phyloP scores from a whole-genome alignment of 2,797 vertebrate genomes.

The Nannoperca australis region DNA sequence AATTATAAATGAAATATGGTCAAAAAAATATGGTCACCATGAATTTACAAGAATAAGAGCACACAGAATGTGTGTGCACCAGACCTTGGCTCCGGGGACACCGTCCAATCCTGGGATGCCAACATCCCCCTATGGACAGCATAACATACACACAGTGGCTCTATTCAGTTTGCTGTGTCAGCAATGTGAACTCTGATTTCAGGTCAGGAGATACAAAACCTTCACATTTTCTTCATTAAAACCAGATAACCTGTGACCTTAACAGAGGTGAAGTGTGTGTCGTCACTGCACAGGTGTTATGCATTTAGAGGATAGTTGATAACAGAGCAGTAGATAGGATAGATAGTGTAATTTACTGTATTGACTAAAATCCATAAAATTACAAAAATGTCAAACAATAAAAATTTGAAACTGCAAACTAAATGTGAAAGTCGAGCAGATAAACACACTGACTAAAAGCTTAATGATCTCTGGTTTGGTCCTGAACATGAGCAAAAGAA shows the following conservation, averaged over 20 bases:
- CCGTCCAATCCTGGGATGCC: constrained; percentile 92
- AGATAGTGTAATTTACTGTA: not conserved
- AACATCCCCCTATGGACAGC: constrained; percentile 89
- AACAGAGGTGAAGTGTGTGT: constrained; percentile 13
- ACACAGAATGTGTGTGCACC: constrained; percentile 72
- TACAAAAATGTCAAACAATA: constrained; percentile 6
- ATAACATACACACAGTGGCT: constrained; percentile 77
- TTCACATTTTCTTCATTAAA: not conserved
- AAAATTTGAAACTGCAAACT: constrained; percentile 39
- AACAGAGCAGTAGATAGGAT: not conserved
- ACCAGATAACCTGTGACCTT: constrained; percentile 50
- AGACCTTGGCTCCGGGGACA: constrained; percentile 91
- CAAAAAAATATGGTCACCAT: not conserved
- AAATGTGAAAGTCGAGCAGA: constrained; percentile 32
- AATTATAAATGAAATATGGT: not conserved
- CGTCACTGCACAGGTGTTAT: constrained; percentile 40
- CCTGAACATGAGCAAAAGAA: constrained; percentile 20
- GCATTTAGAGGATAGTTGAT: constrained; percentile 34
- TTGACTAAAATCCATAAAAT: constrained; percentile 20
- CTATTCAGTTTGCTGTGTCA: constrained; percentile 52
- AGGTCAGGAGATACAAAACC: constrained; percentile 41
- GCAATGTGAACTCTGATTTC: constrained; percentile 37
- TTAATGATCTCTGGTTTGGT: constrained; percentile 54
- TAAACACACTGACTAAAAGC: constrained; percentile 60
- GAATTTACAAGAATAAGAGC: constrained; percentile 46